Evolutionary conservation across 53 echinoderm and acorn worm species (phyloP), one percentile per base, ranked within the genome.

Genomic region (Mesocentrotus franciscanus): DNA sequence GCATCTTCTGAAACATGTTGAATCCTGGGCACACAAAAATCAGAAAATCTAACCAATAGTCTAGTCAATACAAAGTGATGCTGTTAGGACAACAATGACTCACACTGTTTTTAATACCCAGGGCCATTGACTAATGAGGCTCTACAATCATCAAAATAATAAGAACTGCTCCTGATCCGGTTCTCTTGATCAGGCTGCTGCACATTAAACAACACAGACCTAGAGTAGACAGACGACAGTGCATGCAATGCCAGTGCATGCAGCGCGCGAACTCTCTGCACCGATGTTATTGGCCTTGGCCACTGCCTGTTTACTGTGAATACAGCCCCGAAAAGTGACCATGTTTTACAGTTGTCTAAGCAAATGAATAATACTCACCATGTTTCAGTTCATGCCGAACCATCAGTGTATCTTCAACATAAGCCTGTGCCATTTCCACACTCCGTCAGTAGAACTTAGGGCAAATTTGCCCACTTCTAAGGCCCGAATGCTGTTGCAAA

Each of bases 391-490:
- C 95, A 85, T 94, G 95, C 66, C 95, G 26, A 68, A 94, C 95
- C 71, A 71, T 94, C 85, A 85, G 42, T 56, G 87, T 94, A 85
- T 94, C 55, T 42, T 60, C 95, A 94, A 62, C 85, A 85, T 24
- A 70, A 62, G 95, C 17, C 85, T 85, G 95, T 42, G 95, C 95
- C 95, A 94, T 94, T 94, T 94, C 60, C 68, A 94, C 85, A 85
- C 64, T 55, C 61, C 85, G 61, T 71, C 85, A 94, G 8, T 42
- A 64, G 85, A 55, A 85, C 42, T 85, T 85, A 55, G 95, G 95
- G 95, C 95, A 85, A 85, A 42, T 94, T 85, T 85, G 95, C 95
- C 95, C 95, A 85, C 95, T 94, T 94, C 29, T 94, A 78, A 56
- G 87, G 85, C 91, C 91, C 36, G 64, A 64, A 87, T 87, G 57